A percentile compares a stretch with the other conserved stretches of the same genome.
Evolutionary conservation across 1,140 invertebrate species (phyloP).

Genomic region (Aphis craccivora): DNA sequence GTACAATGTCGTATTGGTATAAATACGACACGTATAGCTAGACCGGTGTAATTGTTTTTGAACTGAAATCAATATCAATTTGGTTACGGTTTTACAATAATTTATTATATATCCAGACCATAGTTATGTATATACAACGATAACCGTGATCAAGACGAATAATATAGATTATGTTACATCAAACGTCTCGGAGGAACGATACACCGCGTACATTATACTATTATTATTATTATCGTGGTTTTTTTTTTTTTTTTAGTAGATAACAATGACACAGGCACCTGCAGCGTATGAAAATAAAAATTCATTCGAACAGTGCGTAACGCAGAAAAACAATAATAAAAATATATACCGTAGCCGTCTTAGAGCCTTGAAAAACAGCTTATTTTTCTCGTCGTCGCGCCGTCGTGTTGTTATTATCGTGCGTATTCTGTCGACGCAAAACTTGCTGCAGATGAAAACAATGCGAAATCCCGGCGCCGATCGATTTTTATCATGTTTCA

Average conservation of each 20-base stretch:
- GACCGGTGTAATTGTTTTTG: background rate
- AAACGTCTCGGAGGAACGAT: background rate
- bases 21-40: background rate
- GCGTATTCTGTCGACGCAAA: background rate
- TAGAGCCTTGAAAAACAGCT: conserved; percentile 3
- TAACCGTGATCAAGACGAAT: background rate
- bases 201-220: background rate
- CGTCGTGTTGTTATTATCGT: background rate
- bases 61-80: background rate
- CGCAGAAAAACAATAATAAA: conserved; percentile 5
- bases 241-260: too few species aligned
- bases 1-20: background rate
- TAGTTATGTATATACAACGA: too few species aligned
- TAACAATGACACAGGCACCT: background rate
- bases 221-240: background rate
- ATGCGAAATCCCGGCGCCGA: background rate
- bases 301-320: background rate
- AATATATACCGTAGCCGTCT: background rate
- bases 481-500: background rate
- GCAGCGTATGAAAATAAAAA: conserved; percentile 19
- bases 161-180: background rate
- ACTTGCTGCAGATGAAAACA: background rate
- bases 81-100: background rate
- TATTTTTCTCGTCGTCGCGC: conserved; percentile 7
- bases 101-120: background rate